These are phyloP conservation scores for Myotis myotis DNA, from an alignment of 2,797 vertebrate species.

Conservation along the genomic window DNA sequence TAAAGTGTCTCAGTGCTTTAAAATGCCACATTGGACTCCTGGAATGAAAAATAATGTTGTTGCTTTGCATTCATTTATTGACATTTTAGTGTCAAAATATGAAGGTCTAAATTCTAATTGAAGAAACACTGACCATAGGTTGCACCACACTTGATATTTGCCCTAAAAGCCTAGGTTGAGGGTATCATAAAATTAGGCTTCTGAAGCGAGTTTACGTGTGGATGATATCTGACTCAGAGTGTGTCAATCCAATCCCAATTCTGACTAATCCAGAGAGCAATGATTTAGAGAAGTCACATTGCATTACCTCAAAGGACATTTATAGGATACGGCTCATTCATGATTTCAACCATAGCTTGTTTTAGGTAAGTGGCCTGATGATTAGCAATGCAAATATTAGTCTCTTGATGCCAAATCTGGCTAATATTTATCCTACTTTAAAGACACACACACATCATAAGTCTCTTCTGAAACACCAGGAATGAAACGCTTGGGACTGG, in stretches of 20 bases:
- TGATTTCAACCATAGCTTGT: not conserved
- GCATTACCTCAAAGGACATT: not conserved
- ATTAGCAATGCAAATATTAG: not conserved
- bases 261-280: not conserved
- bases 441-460: not conserved
- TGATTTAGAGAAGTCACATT: not conserved
- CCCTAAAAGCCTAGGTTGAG: not conserved
- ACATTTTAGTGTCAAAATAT: constrained; percentile 52
- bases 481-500: not conserved
- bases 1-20: constrained; percentile 62
- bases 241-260: not conserved
- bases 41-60: not conserved
- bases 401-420: not conserved
- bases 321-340: not conserved
- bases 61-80: constrained; percentile 48
- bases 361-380: not conserved
- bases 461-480: not conserved
- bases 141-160: not conserved
- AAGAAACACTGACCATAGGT: constrained; percentile 11
- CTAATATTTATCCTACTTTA: not conserved
- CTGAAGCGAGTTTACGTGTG: not conserved
- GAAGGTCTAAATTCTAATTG: constrained; percentile 48
- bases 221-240: not conserved
- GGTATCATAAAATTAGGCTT: not conserved
- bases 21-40: constrained; percentile 58